These are phyloP conservation scores for Syngnathus acus DNA, from an alignment of 2,797 vertebrate genomes.

Conservation along the genomic window DNA sequence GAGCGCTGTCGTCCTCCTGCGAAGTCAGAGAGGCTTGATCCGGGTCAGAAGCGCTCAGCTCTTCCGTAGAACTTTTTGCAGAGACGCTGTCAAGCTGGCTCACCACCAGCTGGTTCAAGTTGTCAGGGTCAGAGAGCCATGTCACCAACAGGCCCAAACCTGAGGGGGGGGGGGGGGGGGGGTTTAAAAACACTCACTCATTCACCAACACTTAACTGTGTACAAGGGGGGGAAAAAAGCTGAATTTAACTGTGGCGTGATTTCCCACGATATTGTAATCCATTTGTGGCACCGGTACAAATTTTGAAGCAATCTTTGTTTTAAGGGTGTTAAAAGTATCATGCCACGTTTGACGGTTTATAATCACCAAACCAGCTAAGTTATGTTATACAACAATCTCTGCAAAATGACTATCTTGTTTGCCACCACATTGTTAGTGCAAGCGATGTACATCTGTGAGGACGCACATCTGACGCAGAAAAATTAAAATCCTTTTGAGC, in stretches of 20 bases:
- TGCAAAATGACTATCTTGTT: neutral
- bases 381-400: neutral
- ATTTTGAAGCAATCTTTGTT: too few species aligned
- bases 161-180: conserved; percentile 34
- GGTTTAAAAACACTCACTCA: neutral
- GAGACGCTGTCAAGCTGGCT: conserved; percentile 56
- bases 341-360: neutral
- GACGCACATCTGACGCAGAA: too few species aligned
- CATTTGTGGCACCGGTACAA: neutral
- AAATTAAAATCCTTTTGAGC: too few species aligned
- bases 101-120: conserved; percentile 73
- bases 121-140: conserved; percentile 71
- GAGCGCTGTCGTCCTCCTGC: conserved; percentile 29
- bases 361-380: neutral
- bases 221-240: neutral
- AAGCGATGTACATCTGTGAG: neutral
- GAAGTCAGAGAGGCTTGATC: conserved; percentile 41
- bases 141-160: conserved; percentile 62
- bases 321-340: too few species aligned
- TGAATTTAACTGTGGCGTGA: neutral
- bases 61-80: conserved; percentile 42
- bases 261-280: too few species aligned
- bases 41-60: conserved; percentile 41
- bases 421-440: neutral
- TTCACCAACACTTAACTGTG: neutral